These are phyloP conservation scores for Liodrosophila aerea DNA, from an alignment of 2,888 invertebrate species.

Conservation along the genomic window DNA sequence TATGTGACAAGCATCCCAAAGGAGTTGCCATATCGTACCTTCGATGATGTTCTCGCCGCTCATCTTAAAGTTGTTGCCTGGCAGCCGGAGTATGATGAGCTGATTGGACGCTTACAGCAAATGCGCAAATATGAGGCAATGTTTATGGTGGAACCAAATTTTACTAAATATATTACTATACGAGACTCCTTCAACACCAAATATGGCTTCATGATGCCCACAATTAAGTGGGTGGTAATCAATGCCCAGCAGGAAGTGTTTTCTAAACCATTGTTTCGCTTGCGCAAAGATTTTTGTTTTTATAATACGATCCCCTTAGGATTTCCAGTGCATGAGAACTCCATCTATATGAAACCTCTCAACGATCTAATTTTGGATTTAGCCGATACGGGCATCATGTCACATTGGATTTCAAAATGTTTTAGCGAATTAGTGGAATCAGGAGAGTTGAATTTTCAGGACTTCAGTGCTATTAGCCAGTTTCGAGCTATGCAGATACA, in stretches of 20 bases:
- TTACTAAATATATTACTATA: constrained; percentile 45
- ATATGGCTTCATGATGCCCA: constrained; percentile 67
- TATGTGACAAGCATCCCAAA: constrained; percentile 76
- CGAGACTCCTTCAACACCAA: constrained; percentile 68
- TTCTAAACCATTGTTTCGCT: constrained; percentile 66
- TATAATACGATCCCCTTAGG: constrained; percentile 65
- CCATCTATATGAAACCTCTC: constrained; percentile 63
- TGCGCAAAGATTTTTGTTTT: constrained; percentile 69
- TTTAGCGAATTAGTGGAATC: constrained; percentile 68
- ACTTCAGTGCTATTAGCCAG: constrained; percentile 53
- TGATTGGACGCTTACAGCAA: constrained; percentile 35
- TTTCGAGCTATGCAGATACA: constrained; percentile 66
- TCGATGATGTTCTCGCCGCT: constrained; percentile 69
- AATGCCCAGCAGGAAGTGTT: constrained; percentile 75
- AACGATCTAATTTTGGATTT: constrained; percentile 61
- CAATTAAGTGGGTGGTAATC: constrained; percentile 66
- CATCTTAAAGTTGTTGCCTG: constrained; percentile 58
- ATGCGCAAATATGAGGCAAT: constrained; percentile 60
- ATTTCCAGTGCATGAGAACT: constrained; percentile 76
- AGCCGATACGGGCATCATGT: constrained; percentile 54
- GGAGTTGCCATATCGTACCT: constrained; percentile 46
- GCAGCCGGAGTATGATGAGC: constrained; percentile 58
- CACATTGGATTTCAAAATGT: constrained; percentile 55
- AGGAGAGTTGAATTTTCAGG: constrained; percentile 52
- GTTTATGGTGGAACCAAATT: constrained; percentile 59